Evolutionary conservation across 2,113 vertebrate species (phyloP).

Genomic region (Gorsachius goisagi): DNA sequence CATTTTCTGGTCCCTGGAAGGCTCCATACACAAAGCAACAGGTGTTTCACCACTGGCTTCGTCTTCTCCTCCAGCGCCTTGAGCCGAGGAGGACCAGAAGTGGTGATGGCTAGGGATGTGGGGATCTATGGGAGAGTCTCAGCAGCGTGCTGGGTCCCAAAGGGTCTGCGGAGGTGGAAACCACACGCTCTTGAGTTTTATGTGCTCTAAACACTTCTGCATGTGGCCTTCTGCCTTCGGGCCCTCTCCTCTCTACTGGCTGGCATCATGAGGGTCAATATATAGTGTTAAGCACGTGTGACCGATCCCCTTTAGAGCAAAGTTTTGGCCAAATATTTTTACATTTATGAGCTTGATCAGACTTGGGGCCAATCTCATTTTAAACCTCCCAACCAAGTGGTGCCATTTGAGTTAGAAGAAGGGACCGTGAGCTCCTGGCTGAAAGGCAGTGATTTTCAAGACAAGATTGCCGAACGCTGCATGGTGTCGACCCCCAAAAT

Average conservation of each 20-base stretch:
- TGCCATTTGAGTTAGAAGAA: background rate
- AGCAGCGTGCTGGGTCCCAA: background rate
- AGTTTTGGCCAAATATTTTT: background rate
- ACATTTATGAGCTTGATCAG: background rate
- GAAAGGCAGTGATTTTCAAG: background rate
- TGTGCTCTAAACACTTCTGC: background rate
- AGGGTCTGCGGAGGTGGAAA: background rate
- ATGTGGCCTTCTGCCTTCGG: background rate
- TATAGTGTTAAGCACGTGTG: accelerated
- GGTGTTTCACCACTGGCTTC: background rate
- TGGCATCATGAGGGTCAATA: background rate
- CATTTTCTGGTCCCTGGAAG: background rate
- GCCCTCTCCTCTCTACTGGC: background rate
- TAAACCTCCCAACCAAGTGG: background rate
- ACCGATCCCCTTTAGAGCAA: background rate
- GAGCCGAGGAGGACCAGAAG: background rate
- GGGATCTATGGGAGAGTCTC: background rate
- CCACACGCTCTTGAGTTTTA: background rate
- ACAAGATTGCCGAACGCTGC: background rate
- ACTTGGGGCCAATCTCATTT: background rate
- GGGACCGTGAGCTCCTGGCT: background rate
- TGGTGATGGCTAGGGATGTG: background rate
- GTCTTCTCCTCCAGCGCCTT: background rate
- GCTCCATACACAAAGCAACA: background rate
- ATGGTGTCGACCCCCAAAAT: background rate